These are phyloP conservation scores for Chaetodon auriga DNA, from an alignment of 2,113 vertebrate species.

Conservation along the genomic window DNA sequence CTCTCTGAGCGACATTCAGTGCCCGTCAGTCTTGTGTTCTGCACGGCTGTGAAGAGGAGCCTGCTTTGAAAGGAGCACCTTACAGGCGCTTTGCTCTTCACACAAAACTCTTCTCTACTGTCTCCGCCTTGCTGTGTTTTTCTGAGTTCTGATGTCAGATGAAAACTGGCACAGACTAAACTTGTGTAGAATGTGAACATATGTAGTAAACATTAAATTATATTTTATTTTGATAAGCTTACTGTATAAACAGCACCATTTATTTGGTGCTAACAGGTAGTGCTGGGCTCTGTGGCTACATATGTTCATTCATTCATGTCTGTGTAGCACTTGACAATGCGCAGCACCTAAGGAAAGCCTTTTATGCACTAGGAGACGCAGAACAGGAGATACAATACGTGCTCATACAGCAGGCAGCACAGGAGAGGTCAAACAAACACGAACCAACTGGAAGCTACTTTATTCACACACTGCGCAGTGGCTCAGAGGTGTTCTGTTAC, in stretches of 20 bases:
- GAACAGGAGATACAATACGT: not conserved
- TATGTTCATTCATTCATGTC: not conserved
- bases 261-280: not conserved
- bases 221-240: constrained; percentile 19
- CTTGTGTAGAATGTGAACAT: constrained; percentile 35
- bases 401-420: not conserved
- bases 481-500: not conserved
- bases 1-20: constrained; percentile 14
- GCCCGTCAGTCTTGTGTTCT: constrained; percentile 6
- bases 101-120: not conserved
- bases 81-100: not conserved
- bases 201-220: not conserved
- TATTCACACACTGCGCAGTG: not conserved
- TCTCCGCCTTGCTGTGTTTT: constrained; percentile 17
- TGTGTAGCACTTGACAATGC: constrained; percentile 7
- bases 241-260: not conserved
- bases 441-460: not conserved
- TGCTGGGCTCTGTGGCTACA: not conserved
- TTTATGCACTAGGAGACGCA: constrained; percentile 14
- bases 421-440: constrained; percentile 5
- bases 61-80: constrained; percentile 2
- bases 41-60: constrained; percentile 26
- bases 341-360: not conserved
- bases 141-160: not conserved
- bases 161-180: not conserved